Evolutionary conservation across 2,113 vertebrate genomes (phyloP).

Genomic region (Petrocephalus microphthalmus): DNA sequence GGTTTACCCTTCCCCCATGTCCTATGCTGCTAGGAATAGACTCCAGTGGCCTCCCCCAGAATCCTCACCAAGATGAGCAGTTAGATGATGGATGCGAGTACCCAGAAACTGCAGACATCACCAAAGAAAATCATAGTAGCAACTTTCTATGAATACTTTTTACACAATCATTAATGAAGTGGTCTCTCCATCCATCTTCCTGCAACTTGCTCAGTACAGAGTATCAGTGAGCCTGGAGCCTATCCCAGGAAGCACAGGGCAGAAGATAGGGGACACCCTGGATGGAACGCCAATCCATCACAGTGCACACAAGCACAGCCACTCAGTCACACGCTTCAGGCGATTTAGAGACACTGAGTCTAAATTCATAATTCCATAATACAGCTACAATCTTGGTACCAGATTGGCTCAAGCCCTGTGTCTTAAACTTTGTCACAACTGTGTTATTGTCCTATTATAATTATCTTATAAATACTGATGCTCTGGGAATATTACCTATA

Average conservation of each 20-base stretch:
- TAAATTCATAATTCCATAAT: not conserved
- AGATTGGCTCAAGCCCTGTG: not conserved
- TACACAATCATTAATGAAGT: slow-evolving; percentile 1
- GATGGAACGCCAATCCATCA: not conserved
- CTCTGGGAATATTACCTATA: not conserved
- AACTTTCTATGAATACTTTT: not conserved
- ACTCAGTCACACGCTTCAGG: not conserved
- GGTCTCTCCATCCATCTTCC: not conserved
- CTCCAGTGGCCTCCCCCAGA: not conserved
- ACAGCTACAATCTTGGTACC: not conserved
- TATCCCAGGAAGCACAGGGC: not conserved
- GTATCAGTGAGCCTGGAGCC: not conserved
- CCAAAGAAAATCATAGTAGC: not conserved
- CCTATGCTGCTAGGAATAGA: not conserved
- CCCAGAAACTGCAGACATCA: not conserved
- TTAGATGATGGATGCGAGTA: not conserved
- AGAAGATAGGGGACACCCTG: not conserved
- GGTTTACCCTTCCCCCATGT: not conserved
- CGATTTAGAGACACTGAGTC: not conserved
- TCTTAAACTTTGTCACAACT: not conserved
- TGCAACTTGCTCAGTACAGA: not conserved
- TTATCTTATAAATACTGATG: not conserved
- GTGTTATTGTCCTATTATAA: not conserved
- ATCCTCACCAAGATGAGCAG: not conserved
- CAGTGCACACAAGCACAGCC: not conserved